Evolutionary conservation across 2,888 invertebrate species (phyloP), one percentile per base, ranked within the genome.

Genomic region (Platerodrilus igneus): DNA sequence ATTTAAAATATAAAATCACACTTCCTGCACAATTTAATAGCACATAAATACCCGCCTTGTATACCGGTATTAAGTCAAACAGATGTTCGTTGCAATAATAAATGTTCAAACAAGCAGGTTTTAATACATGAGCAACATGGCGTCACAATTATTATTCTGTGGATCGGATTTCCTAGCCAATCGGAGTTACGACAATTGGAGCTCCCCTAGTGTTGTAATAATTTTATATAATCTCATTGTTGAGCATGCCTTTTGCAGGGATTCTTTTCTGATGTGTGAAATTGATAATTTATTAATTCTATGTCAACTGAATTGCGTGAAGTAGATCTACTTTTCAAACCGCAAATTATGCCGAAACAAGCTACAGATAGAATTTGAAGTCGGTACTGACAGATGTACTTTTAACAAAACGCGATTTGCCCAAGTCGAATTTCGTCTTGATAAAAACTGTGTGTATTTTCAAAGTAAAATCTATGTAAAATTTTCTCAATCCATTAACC

Each of bases 401-500:
- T n/a, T n/a, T n/a, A n/a, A n/a, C n/a, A n/a, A n/a, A n/a, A n/a
- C n/a, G n/a, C n/a, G n/a, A n/a, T n/a, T n/a, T n/a, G n/a, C n/a
- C n/a, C n/a, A n/a, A n/a, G n/a, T n/a, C n/a, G n/a, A 26, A 26
- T 15, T 13, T 29, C 14, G 9, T 22, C 15, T 37, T 29, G 9
- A 30, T 22, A 15, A 7, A 29, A 16, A 23, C 14, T 22, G 19
- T 30, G 23, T 34, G 14, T 13, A 18, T 32, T 28, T 25, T n/a
- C 15, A 18, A 20, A 28, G 22, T 18, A 15, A 41, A 28, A 22
- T 17, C 31, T 37, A 37, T 33, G 27, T 18, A 18, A 26, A 40
- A 35, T 35, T 35, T 76, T 76, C 68, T 71, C 75, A 71, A 70
- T 63, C 76, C 76, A 77, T 78, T 77, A 75, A 71, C 64, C 71